phyloP scores from a whole-genome alignment of 2,113 vertebrate genomes.

The Protomyctophum bolini region DNA sequence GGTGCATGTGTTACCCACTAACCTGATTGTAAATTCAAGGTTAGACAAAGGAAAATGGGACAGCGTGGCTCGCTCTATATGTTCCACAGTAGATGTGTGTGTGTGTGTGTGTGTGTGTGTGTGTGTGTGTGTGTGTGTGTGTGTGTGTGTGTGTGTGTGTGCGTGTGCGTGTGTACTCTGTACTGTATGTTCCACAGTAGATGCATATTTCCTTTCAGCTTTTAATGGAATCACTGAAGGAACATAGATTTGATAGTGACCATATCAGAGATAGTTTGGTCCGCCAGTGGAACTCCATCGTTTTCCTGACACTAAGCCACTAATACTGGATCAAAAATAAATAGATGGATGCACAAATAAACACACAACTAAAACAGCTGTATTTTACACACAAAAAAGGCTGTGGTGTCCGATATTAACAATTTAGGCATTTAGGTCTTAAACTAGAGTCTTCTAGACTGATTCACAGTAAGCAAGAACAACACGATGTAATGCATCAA shows the following conservation, averaged over 20 bases:
- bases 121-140: no score
- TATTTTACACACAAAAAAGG: background rate
- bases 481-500: no score
- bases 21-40: slow-evolving; percentile 34
- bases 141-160: no score
- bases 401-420: background rate
- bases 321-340: background rate
- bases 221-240: background rate
- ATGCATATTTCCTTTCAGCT: background rate
- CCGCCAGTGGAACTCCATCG: background rate
- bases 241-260: background rate
- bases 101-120: no score
- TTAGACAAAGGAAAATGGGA: slow-evolving; percentile 37
- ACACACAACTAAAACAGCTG: background rate
- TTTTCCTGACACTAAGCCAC: background rate
- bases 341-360: background rate
- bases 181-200: no score
- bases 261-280: background rate
- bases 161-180: no score
- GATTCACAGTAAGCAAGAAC: no score
- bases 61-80: background rate
- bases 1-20: slow-evolving; percentile 19
- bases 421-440: background rate
- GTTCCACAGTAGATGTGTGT: no score
- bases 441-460: no score